Evolutionary conservation across 2,888 invertebrate genomes (phyloP).

Genomic region (Meganola albula): DNA sequence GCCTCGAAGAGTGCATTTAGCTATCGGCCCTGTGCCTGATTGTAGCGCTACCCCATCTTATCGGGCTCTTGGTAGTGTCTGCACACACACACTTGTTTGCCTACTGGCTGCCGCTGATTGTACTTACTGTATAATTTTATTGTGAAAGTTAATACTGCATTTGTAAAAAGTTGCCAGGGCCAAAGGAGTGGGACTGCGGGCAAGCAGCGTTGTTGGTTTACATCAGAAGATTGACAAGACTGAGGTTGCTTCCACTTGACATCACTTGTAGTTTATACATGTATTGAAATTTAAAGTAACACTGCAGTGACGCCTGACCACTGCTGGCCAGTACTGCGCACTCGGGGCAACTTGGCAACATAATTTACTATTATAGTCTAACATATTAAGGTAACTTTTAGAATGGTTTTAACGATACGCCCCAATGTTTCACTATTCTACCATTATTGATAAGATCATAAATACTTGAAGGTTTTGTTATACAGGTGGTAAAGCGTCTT

Average conservation of each 20-base stretch:
- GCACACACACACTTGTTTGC: no score
- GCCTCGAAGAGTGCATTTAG: no score
- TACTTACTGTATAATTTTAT: not conserved
- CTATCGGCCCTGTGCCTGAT: no score
- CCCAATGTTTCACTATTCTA: constrained; percentile 19
- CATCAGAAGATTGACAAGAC: constrained; percentile 69
- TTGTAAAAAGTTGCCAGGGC: constrained; percentile 37
- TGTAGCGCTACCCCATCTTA: no score
- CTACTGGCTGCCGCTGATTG: no score
- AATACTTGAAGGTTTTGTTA: no score
- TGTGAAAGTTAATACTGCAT: constrained; percentile 19
- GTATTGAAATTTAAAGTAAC: constrained; percentile 55
- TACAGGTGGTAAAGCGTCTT: no score
- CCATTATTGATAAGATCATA: constrained; percentile 4
- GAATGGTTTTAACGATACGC: constrained; percentile 16
- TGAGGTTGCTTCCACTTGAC: constrained; percentile 69
- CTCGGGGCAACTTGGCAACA: not conserved
- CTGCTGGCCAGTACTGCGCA: constrained; percentile 31
- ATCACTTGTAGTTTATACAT: constrained; percentile 60
- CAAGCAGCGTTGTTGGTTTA: constrained; percentile 57
- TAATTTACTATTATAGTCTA: constrained; percentile 6
- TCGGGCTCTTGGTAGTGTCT: no score
- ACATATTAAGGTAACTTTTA: constrained; percentile 21
- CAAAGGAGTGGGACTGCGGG: constrained; percentile 41
- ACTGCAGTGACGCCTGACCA: constrained; percentile 44